These are phyloP conservation scores for Tupaia tana DNA, from an alignment of 2,113 vertebrate species.

Conservation along the genomic window DNA sequence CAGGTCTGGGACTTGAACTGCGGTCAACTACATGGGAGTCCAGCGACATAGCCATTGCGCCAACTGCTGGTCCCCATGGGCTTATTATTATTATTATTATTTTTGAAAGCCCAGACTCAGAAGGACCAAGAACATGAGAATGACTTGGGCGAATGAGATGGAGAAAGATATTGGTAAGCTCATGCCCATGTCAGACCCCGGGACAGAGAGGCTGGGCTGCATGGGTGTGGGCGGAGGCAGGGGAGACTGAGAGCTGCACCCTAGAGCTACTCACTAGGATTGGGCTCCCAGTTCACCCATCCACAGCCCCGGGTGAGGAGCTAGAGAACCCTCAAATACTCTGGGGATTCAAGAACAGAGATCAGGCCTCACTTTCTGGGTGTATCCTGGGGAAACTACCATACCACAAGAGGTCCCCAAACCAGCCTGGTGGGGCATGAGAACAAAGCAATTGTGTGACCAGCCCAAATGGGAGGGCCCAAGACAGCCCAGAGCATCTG, in stretches of 20 bases:
- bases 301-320: background rate
- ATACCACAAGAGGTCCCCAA: no score
- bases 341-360: background rate
- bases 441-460: background rate
- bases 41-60: no score
- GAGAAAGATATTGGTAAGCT: no score
- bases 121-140: background rate
- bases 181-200: rapidly evolving
- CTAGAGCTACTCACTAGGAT: background rate
- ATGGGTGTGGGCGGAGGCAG: rapidly evolving
- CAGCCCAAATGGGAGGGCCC: background rate
- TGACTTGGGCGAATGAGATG: background rate
- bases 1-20: no score
- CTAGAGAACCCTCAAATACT: background rate
- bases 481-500: no score
- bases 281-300: no score
- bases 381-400: background rate
- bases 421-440: background rate
- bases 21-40: no score
- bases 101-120: background rate
- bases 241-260: no score
- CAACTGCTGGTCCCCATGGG: no score
- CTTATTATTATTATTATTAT: background rate
- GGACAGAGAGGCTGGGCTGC: background rate
- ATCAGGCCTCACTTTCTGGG: background rate